phyloP scores from a whole-genome alignment of 2,888 invertebrate species.

The Tachina fera region DNA sequence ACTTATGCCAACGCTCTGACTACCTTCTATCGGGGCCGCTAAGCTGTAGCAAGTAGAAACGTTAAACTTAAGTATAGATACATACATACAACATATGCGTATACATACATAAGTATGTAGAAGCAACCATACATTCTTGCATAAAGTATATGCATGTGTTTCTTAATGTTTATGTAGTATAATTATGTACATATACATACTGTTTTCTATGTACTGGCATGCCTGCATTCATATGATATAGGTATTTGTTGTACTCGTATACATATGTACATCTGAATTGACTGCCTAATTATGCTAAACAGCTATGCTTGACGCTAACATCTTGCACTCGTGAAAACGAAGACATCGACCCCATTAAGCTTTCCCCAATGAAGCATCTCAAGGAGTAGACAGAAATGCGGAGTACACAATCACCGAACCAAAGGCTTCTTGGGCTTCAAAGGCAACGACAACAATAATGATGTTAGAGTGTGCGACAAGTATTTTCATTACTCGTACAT shows the following conservation, averaged over 20 bases:
- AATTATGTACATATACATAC: background rate
- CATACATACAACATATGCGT: background rate
- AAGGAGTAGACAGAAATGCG: constrained; percentile 17
- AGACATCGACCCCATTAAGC: constrained; percentile 40
- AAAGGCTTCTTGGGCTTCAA: background rate
- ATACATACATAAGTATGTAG: background rate
- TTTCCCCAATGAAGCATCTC: constrained; percentile 18
- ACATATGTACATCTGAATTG: constrained; percentile 7
- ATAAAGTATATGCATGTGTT: background rate
- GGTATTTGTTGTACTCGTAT: background rate
- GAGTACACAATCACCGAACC: background rate
- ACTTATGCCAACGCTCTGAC: background rate
- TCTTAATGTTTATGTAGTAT: background rate
- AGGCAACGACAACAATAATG: background rate
- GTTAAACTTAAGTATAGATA: constrained; percentile 3
- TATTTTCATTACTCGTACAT: background rate
- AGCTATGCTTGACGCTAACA: constrained; percentile 34
- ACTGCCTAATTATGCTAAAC: constrained; percentile 57
- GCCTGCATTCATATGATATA: background rate
- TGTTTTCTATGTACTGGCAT: too few relatives aligned
- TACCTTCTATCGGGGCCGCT: background rate
- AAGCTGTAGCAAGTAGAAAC: background rate
- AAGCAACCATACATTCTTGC: background rate
- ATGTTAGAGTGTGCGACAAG: background rate
- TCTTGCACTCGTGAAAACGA: constrained; percentile 53